Base-by-base conservation (phyloP, 2,888 invertebrate genomes). In the Graphium colonna region DNA sequence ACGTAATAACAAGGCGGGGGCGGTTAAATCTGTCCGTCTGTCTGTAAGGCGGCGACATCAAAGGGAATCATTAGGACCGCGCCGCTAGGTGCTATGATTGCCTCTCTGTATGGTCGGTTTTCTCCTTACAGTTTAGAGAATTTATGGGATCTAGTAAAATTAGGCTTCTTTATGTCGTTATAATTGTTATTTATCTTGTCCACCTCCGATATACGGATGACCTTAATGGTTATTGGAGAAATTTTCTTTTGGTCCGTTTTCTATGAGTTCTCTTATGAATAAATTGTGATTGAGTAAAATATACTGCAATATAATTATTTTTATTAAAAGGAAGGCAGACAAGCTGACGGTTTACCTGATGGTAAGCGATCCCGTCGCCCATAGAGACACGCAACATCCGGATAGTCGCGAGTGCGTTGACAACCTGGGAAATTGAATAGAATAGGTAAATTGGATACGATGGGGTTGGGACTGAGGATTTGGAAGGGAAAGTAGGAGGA, bases 1-100 rank as follows among this genome's bases (percentile, higher is more conserved):
- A 87, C 88, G 79, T 87, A 86, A 86, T 86, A 88, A 87, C 81
- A 74, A 82, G 79, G 71, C 76, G 64, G 68, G 66, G 75, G 73
- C 67, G 75, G 74, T 75, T 71, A 67, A 60, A 58, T 79, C 75
- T 70, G 61, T 66, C 57, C 55, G 56, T 63, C 61, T 69, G 70
- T 73, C 72, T 69, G 73, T 72, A 71, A 69, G 71, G 66, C 66
- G 57, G 45, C 82, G 79, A 77, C 65, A 61, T 60, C 77, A 84
- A 86, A 87, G 86, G 76, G 73, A 62, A 77, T 81, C 80, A 82
- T 86, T 84, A 83, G 75, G 65, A 17, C 16, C 61, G 62, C 59
- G 65, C 65, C 60, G 59, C 59, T 61, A 78, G 73, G 76, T 75
- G 80, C 77, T 70, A 78, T 79, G 81, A 87, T 85, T 79, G 79